phyloP scores from a whole-genome alignment of 2,113 vertebrate species.

The Chionomys nivalis region DNA sequence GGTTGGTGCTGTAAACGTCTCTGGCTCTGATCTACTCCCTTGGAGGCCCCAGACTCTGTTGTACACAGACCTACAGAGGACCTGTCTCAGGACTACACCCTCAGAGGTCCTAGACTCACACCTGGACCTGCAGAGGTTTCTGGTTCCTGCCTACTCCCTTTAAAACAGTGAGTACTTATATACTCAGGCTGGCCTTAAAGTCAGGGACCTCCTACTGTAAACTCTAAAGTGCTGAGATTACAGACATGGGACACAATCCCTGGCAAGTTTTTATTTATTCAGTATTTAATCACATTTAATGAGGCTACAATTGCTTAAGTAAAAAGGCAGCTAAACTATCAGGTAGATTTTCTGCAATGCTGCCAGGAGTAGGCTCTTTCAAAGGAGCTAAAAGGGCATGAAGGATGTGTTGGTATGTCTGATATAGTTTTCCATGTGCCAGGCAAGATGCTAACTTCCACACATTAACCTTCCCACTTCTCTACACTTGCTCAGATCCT shows the following conservation, averaged over 20 bases:
- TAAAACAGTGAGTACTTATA: not conserved
- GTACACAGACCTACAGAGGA: too few species aligned
- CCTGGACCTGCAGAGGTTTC: too few species aligned
- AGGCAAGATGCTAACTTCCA: not conserved
- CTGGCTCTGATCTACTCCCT: too few species aligned
- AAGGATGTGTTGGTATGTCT: not conserved
- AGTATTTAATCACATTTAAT: constrained; percentile 19
- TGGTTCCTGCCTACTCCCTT: too few species aligned
- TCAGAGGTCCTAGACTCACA: too few species aligned
- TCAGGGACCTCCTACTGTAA: not conserved
- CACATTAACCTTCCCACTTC: not conserved
- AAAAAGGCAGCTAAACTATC: constrained; percentile 14
- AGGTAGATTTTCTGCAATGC: not conserved
- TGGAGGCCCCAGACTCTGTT: too few species aligned
- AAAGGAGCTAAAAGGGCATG: not conserved
- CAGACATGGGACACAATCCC: not conserved
- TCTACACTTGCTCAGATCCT: not conserved
- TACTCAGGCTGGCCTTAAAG: not conserved
- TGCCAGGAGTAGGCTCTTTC: not conserved
- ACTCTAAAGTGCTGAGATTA: not conserved
- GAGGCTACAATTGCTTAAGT: not conserved
- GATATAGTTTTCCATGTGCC: not conserved
- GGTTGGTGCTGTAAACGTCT: too few species aligned
- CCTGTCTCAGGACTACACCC: too few species aligned
- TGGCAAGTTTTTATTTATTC: not conserved